Conservation (phyloP, 2,797 vertebrate species). For the Emys orbicularis region DNA sequence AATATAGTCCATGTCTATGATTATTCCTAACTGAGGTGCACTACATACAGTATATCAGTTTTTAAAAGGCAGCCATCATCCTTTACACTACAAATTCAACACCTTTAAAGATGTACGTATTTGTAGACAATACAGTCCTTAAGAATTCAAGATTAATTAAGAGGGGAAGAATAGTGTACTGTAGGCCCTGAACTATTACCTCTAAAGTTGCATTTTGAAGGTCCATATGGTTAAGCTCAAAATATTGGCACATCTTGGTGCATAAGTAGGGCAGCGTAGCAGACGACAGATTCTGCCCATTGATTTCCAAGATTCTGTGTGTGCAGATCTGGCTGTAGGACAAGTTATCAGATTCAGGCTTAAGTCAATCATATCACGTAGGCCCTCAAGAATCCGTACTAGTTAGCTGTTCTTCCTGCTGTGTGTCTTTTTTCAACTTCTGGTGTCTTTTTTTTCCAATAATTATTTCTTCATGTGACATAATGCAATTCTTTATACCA, state of each 20-base stretch:
- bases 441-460: no score
- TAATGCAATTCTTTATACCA: background rate
- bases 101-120: background rate
- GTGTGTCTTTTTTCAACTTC: background rate
- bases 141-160: background rate
- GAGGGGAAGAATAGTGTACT: accelerated
- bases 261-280: background rate
- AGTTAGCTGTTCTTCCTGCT: background rate
- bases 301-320: accelerated
- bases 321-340: background rate
- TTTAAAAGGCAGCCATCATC: background rate
- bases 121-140: accelerated
- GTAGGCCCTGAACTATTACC: background rate
- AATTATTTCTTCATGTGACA: background rate
- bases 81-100: accelerated
- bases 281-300: background rate
- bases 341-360: background rate
- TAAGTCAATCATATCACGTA: background rate
- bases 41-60: background rate
- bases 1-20: background rate
- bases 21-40: background rate
- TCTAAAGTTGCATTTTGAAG: background rate
- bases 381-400: background rate
- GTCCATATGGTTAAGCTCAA: accelerated
- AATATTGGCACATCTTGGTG: background rate